Evolutionary conservation across 1,140 invertebrate species (phyloP).

Genomic region (Trissolcus basalis): DNA sequence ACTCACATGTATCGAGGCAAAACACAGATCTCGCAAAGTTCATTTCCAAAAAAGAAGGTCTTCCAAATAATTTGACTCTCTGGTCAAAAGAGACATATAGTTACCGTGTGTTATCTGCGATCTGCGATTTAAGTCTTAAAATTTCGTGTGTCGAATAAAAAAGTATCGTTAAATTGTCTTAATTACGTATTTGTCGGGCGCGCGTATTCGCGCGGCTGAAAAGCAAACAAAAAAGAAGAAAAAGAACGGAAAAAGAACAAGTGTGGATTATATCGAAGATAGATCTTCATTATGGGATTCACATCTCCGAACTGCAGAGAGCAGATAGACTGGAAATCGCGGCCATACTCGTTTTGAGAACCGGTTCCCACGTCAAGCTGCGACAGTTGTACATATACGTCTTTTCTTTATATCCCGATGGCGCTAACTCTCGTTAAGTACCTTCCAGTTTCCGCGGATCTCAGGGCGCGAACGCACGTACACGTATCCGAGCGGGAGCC

Average conservation of each 20-base stretch:
- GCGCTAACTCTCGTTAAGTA: slow-evolving; percentile 61
- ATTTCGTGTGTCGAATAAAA: too few relatives aligned
- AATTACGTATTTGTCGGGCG: slow-evolving; percentile 43
- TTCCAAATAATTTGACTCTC: too few relatives aligned
- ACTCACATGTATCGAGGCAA: too few relatives aligned
- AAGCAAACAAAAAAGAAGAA: neutral
- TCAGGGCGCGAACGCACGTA: slow-evolving; percentile 13
- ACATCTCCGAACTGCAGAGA: slow-evolving; percentile 50
- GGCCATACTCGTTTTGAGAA: slow-evolving; percentile 66
- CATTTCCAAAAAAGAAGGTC: too few relatives aligned
- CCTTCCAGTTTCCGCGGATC: slow-evolving; percentile 62
- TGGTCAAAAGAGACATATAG: too few relatives aligned
- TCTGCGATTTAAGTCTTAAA: too few relatives aligned
- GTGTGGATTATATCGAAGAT: slow-evolving; percentile 43
- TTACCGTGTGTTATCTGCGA: too few relatives aligned
- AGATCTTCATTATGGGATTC: slow-evolving; percentile 64
- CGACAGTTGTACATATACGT: slow-evolving; percentile 61
- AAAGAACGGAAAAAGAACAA: too few relatives aligned
- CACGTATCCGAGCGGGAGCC: slow-evolving; percentile 43
- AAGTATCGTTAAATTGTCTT: slow-evolving; percentile 36
- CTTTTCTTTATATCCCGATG: slow-evolving; percentile 55
- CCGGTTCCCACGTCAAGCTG: slow-evolving; percentile 66
- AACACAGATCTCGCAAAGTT: too few relatives aligned
- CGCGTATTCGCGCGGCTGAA: slow-evolving; percentile 10
- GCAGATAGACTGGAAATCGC: slow-evolving; percentile 61